Evolutionary conservation across 30 jellyfish, hydroid and myxozoan genomes (phyloP), one percentile per base, ranked within the genome.

Genomic region (Turritopsis dohrnii): DNA sequence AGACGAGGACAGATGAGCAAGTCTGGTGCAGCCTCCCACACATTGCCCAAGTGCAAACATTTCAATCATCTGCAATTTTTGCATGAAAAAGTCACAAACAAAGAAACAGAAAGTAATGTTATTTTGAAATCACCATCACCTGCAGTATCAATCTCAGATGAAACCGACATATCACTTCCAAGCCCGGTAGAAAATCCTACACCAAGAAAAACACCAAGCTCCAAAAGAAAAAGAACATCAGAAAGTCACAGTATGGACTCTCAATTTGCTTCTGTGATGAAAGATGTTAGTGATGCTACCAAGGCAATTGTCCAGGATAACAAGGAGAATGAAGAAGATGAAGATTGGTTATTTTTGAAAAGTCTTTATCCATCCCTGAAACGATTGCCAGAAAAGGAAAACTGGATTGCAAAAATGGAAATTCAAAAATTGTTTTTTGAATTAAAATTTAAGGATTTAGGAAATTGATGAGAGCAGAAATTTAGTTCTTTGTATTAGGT

Each of bases 1-100:
- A 83, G 83, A 84, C 75, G 88, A 60, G 84, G 69, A 53, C 74
- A 84, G 66, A 54, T 84, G 85, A 83, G 84, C 54, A 52, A 80
- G 82, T 88, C 96, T 82, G 96, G 92, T 74, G 92, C 96, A 29
- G 96, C 92, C 52, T 92, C 96, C 65, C 28, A 71, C 20, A 31
- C 84, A 75, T 84, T 88, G 92, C 96, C 96, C 29, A 83, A 83
- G 79, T 88, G 96, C 84, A 88, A 88, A 83, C 82, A 88, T 79
- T 88, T 88, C 79, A 80, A 83, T 29, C 88, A 88, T 65, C 65
- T 88, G 88, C 82, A 60, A 83, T 82, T 88, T 71, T 80, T 88
- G 81, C 88, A 76, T 18, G 96, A 88, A 60, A 76, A 79, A 72
- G 71, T 82, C 28, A 81, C 82, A 53, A 86, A 79, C 73, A 52